Evolutionary conservation across 2,888 invertebrate species (phyloP).

Genomic region (Mongoloraphidia duomilia): DNA sequence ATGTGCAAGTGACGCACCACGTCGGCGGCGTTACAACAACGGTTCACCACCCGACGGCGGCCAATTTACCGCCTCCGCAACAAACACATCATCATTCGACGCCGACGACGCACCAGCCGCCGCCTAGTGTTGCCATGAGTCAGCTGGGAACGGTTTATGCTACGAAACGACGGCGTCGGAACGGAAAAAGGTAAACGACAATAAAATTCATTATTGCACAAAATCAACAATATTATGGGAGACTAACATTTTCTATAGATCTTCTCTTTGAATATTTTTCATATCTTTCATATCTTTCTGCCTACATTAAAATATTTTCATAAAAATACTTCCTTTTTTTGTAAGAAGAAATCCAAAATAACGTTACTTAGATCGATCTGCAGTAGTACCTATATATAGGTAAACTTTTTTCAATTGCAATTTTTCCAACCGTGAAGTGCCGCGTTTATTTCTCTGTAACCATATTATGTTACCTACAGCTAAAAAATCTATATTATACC

Average conservation of each 20-base stretch:
- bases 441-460: no score
- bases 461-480: no score
- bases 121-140: slow-evolving; percentile 47
- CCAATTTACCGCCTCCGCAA: slow-evolving; percentile 27
- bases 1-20: background rate
- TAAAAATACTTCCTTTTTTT: no score
- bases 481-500: no score
- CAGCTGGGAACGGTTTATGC: slow-evolving; percentile 94
- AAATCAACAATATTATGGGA: background rate
- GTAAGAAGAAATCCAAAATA: no score
- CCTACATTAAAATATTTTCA: no score
- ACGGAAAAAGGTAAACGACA: slow-evolving; percentile 79
- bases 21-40: background rate
- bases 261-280: no score
- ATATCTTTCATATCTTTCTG: slow-evolving; percentile 3
- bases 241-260: no score
- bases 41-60: slow-evolving; percentile 12
- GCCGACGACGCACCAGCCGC: slow-evolving; percentile 15
- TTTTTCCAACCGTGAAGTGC: no score
- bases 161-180: slow-evolving; percentile 85
- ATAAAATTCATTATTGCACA: background rate
- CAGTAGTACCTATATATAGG: no score
- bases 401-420: no score
- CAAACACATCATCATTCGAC: slow-evolving; percentile 11
- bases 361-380: no score